Evolutionary conservation across 2,888 invertebrate genomes (phyloP), one percentile per base, ranked within the genome.

Genomic region (Polydrusus tereticollis): DNA sequence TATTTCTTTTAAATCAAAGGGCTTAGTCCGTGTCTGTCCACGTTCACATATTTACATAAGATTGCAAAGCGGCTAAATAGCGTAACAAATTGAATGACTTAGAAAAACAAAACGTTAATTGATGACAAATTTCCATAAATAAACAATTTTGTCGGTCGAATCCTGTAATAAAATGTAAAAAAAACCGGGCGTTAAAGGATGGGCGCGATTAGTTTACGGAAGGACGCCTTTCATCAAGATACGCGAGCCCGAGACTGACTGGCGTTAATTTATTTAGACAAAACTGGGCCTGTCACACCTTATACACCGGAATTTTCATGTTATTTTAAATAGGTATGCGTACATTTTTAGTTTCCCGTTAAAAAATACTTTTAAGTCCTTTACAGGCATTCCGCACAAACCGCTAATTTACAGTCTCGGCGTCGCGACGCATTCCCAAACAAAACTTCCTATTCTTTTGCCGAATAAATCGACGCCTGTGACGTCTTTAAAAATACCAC

Each of bases 31-130:
- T 47, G 23, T 12, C 10, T 12, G 12, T 2, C 10, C 47, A 10
- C 7, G 7, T 5, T 4, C 20, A 1, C 12, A n/a, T 16, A 52
- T 52, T 52, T 29, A 29, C 52, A 52, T 52, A 52, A 29, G 14
- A 29, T 52, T 29, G 29, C 29, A 26, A 26, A 2, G 29, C 52
- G 16, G 12, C 33, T 33, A 41, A 21, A 26, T 0, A 74, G 76
- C 78, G 80, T 77, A 80, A 81, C 82, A 80, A 82, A 81, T 81
- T 77, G 78, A 66, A 58, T 65, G 69, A 77, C 65, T 41, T 77
- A 77, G 76, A 78, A 76, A 77, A 80, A 78, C 78, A 79, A 78
- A 59, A 47, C 47, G 47, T 57, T 59, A 67, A 67, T 67, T 66
- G 47, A 57, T 16, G 33, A 12, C 18, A 10, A 36, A 67, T 67